These are phyloP conservation scores for Orientallactaga sibirica DNA, from an alignment of 2,797 vertebrate species.

Conservation along the genomic window DNA sequence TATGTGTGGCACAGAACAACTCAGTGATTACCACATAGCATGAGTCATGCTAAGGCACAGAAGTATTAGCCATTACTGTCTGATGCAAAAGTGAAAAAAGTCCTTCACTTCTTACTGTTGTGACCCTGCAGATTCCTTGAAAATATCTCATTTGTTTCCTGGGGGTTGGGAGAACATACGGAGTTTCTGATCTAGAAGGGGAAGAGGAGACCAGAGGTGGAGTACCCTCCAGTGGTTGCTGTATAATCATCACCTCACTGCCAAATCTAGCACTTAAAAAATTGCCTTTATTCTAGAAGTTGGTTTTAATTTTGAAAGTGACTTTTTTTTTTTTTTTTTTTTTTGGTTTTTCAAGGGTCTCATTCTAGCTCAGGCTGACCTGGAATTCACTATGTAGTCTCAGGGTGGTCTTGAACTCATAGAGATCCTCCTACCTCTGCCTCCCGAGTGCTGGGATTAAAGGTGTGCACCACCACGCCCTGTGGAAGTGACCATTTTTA, in stretches of 20 bases:
- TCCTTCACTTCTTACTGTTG: background rate
- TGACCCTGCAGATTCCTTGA: background rate
- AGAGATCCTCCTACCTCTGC: too few relatives aligned
- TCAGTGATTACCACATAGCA: background rate
- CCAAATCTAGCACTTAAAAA: background rate
- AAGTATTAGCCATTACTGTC: background rate
- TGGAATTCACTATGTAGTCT: too few relatives aligned
- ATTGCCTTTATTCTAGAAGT: background rate
- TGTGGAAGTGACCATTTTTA: background rate
- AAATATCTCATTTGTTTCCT: background rate
- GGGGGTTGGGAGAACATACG: background rate
- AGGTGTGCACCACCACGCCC: too few relatives aligned
- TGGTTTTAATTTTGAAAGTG: conserved; percentile 21
- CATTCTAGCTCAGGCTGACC: too few relatives aligned
- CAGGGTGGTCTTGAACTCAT: too few relatives aligned
- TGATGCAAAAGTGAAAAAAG: background rate
- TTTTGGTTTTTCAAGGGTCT: too few relatives aligned
- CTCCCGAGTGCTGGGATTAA: too few relatives aligned
- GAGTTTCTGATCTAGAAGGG: background rate
- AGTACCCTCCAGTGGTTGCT: background rate
- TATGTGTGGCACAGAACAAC: background rate
- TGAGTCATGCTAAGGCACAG: background rate
- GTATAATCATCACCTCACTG: background rate
- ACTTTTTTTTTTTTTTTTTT: background rate
- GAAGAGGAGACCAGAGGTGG: background rate